Evolutionary conservation across 2,888 invertebrate genomes (phyloP), one percentile per base, ranked within the genome.

Genomic region (Diadegma fenestrale): DNA sequence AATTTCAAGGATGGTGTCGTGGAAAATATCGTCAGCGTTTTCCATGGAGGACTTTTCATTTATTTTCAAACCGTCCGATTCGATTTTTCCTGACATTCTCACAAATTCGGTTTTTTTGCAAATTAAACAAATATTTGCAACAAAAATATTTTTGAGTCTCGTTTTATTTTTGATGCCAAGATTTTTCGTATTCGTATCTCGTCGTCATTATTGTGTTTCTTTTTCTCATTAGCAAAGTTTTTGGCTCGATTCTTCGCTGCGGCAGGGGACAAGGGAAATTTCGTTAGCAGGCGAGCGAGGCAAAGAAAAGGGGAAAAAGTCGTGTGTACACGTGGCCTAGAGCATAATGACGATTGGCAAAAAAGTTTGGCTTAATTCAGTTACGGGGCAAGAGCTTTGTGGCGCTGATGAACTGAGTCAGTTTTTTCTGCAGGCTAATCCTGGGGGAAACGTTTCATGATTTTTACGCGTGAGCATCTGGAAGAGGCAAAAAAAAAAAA

Each of bases 341-440:
- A 26, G 12, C 17, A 63, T 48, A 76, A 63, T 30, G 26, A 68
- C 58, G 75, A 63, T 14, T 51, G 37, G 19, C 22, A 26, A 30
- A 26, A 41, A 84, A 84, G 61, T 84, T 84, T 80, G n/a, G 41
- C 33, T 73, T 84, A 73, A 84, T 84, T 78, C 51, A 61, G 77
- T 77, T 81, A 78, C 19, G 63, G 30, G 64, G 66, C 37, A 61
- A 77, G 61, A 77, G 58, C 72, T 54, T 37, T 48, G 77, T 72
- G 73, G 63, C 48, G 19, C 54, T 58, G 77, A 84, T 37, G 72
- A 80, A 76, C 19, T 5, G 10, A 69, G 19, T 61, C 63, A 19
- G 43, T 58, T 37, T 30, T 43, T 37, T 10, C n/a, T 30, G 48
- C 43, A 43, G 7, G 22, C 68, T 22, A 8, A 71, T 37, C 19